Percentiles rank a stretch among this genome's conserved stretches.
Conservation (phyloP, 2,113 vertebrate species). For the Varanus salvator region DNA sequence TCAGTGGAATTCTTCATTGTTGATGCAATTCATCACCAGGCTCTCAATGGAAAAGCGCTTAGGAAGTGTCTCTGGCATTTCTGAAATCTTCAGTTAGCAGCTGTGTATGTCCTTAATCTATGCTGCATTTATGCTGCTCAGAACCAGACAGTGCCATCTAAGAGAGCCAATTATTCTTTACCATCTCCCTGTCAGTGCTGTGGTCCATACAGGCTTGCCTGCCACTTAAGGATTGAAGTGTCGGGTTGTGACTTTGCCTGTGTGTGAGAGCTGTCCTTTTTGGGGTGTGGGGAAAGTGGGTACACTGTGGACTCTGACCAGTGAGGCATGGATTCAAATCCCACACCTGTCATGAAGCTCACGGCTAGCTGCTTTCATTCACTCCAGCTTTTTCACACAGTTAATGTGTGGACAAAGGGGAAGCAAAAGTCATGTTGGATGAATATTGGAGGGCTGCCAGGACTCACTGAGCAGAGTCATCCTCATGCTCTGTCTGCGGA, state of each 20-base stretch:
- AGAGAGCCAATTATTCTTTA: conserved; percentile 23
- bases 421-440: not conserved
- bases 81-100: conserved; percentile 37
- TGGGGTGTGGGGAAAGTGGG: not conserved
- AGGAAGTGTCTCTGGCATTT: not conserved
- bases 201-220: not conserved
- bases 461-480: too few relatives aligned
- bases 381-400: too few relatives aligned
- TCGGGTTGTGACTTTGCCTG: conserved; percentile 20
- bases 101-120: conserved; percentile 34
- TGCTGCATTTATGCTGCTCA: conserved; percentile 35
- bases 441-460: not conserved
- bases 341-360: not conserved
- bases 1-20: not conserved
- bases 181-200: not conserved
- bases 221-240: not conserved
- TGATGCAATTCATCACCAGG: conserved; percentile 14
- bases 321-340: not conserved
- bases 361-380: not conserved
- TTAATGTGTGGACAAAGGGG: too few relatives aligned
- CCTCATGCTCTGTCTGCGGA: too few relatives aligned
- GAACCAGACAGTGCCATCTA: not conserved
- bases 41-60: not conserved
- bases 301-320: not conserved
- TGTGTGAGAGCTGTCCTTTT: not conserved